These are phyloP conservation scores for Cyanoliseus patagonus DNA, from an alignment of 2,113 vertebrate species.

Conservation along the genomic window DNA sequence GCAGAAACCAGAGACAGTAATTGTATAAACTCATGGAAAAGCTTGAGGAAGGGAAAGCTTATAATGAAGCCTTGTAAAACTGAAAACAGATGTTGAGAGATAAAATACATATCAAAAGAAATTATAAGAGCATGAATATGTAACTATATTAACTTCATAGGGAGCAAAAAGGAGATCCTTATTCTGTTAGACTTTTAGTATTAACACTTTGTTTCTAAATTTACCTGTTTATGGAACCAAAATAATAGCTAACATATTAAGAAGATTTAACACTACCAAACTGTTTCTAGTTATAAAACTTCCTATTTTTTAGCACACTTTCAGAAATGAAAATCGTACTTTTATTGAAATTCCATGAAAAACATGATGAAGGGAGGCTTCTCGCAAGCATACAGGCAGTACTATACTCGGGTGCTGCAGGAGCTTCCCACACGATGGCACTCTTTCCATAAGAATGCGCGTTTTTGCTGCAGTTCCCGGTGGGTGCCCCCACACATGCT, in stretches of 20 bases:
- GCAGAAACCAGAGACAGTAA: not conserved
- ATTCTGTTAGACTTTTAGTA: not conserved
- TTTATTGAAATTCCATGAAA: not conserved
- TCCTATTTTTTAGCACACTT: not conserved
- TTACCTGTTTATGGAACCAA: not conserved
- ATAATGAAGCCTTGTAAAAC: not conserved
- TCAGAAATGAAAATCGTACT: not conserved
- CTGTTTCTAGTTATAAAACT: not conserved
- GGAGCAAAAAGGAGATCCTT: not conserved
- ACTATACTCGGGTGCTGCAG: not conserved
- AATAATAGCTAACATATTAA: not conserved
- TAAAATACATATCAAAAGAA: not conserved
- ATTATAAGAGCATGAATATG: not conserved
- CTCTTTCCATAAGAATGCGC: not conserved
- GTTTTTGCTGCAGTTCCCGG: not conserved
- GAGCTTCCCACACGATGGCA: conserved; percentile 75
- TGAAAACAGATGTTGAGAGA: not conserved
- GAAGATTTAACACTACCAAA: not conserved
- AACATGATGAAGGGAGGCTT: not conserved
- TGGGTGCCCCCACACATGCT: not conserved
- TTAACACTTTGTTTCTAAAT: not conserved
- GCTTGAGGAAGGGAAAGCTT: not conserved
- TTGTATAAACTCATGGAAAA: not conserved
- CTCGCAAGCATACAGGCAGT: not conserved
- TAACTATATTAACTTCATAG: not conserved